A percentile compares a stretch with the other conserved stretches of the same genome.
Conservation (phyloP, 2,888 invertebrate genomes). For the Tenthredo notha region DNA sequence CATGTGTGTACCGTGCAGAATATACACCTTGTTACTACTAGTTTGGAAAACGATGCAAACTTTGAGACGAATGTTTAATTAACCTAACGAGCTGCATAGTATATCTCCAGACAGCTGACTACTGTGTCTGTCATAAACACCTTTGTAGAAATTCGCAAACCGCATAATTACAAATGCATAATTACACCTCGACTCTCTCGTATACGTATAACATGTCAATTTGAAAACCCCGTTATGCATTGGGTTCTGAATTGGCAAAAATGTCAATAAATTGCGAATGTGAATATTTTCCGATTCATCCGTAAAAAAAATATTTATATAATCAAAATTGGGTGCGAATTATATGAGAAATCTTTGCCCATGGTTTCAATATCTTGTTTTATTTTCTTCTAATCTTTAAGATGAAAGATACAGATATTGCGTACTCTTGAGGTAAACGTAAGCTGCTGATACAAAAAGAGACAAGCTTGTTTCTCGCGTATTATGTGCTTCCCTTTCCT, state of each 20-base stretch:
- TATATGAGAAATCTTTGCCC: no score
- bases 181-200: no score
- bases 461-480: neutral
- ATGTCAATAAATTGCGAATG: no score
- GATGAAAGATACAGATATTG: no score
- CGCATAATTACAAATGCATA: neutral
- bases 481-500: neutral
- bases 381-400: no score
- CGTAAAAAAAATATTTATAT: no score
- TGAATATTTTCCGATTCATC: no score
- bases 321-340: no score
- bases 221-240: neutral
- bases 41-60: neutral
- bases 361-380: no score
- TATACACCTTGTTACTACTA: neutral
- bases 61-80: slow-evolving; percentile 9
- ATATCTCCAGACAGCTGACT: neutral
- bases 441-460: neutral
- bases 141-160: neutral
- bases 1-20: neutral
- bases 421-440: neutral
- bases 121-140: neutral
- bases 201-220: neutral
- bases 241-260: no score
- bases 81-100: neutral